Evolutionary conservation across 2,888 invertebrate species (phyloP).

Genomic region (Latrodectus hesperus): DNA sequence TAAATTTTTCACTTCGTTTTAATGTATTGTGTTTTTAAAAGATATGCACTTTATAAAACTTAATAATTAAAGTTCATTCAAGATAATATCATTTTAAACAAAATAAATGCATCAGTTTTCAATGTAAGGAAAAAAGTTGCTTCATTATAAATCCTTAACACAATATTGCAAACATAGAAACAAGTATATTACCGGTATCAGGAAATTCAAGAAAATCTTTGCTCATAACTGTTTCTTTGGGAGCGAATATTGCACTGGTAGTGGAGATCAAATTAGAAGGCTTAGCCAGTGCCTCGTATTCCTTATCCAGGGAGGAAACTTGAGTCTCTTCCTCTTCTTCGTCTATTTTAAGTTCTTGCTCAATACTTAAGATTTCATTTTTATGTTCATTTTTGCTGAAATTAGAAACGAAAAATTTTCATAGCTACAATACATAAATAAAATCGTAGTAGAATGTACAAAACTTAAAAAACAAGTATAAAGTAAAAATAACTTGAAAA

Average conservation of each 20-base stretch:
- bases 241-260: conserved; percentile 82
- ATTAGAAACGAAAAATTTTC: not conserved
- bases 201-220: conserved; percentile 91
- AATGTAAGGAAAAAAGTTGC: too few species aligned
- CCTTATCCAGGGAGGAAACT: not conserved
- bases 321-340: not conserved
- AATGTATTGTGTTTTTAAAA: too few species aligned
- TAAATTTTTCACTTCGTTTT: too few species aligned
- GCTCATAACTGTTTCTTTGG: conserved; percentile 93
- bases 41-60: too few species aligned
- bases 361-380: conserved; percentile 51
- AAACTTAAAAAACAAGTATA: not conserved
- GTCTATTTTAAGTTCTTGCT: conserved; percentile 38
- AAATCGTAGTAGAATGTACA: not conserved
- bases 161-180: too few species aligned
- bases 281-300: not conserved
- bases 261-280: conserved; percentile 78
- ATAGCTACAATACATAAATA: not conserved
- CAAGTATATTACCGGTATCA: conserved; percentile 77
- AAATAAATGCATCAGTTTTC: too few species aligned
- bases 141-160: too few species aligned
- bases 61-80: too few species aligned
- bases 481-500: too few species aligned
- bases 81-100: too few species aligned
- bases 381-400: conserved; percentile 52